Conservation (phyloP, 2,113 vertebrate genomes). For the Notiomystis cincta region DNA sequence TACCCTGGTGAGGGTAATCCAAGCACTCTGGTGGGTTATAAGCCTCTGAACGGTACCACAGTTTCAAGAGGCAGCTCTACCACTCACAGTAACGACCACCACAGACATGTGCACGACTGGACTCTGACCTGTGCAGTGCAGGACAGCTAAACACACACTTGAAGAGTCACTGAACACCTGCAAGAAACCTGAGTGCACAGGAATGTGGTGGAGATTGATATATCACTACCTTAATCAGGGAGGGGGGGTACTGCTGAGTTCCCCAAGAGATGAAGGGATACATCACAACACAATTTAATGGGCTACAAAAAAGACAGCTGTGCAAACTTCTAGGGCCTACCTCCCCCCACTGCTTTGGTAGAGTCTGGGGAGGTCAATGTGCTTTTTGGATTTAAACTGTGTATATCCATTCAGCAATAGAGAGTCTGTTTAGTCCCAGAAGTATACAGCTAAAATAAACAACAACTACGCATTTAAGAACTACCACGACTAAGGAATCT, state of each 20-base stretch:
- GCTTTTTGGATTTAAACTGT: not conserved
- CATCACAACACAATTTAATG: not conserved
- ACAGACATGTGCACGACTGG: fast-evolving
- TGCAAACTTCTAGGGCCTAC: not conserved
- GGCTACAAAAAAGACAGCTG: not conserved
- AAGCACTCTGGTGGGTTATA: not conserved
- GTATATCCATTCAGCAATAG: not conserved
- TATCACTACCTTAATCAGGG: not conserved
- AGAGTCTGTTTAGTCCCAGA: not conserved
- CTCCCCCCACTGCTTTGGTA: not conserved
- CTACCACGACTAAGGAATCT: not conserved
- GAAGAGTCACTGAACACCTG: not conserved
- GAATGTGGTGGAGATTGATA: not conserved
- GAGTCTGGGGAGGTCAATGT: not conserved
- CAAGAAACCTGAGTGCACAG: not conserved
- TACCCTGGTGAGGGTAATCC: not conserved
- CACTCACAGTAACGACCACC: not conserved
- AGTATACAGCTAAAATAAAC: constrained; percentile 1
- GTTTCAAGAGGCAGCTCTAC: not conserved
- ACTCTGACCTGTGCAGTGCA: too few species aligned
- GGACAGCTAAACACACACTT: not conserved
- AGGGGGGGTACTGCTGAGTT: not conserved
- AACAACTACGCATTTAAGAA: not conserved
- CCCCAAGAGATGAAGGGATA: not conserved
- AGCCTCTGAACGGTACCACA: not conserved